Base-by-base conservation (phyloP, 2,888 invertebrate species). In the Phortica okadai region DNA sequence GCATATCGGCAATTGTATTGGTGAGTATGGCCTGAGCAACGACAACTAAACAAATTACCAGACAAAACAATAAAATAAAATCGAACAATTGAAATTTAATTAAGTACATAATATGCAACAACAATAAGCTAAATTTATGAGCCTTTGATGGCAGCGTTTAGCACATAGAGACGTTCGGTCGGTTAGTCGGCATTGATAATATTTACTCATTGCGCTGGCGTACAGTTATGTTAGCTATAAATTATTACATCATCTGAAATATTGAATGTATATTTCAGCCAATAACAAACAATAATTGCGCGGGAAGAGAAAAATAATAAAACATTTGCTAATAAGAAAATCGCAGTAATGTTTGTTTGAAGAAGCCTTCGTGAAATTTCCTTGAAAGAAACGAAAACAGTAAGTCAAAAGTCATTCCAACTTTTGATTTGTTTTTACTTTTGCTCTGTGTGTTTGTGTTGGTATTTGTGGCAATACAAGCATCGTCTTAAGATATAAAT, bases 1-100 rank as follows among this genome's bases (percentile, higher is more conserved):
- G 93, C 81, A 90, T 93, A 80, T 90, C 92, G 78, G 93, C 93
- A 82, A 92, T 93, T 80, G 84, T 93, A 80, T 89, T 94, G 92
- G 95, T 94, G 91, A 93, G 93, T 92, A 78, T 41, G 25, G 25
- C 25, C 16, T 16, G 21, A 44, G n/a, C 16, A 73, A 44, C 11
- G 14, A 73, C 11, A 73, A 6, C 56, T 73, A 54, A 33, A 10
- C 42, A 58, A 73, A 73, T 58, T 56, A 73, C 14, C 10, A 14
- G 14, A 42, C 62, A 44, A 73, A 59, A 7, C n/a, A 54, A 72
- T 59, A 16, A 70, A 70, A 70, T 21, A 21, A n/a, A 70, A 66
- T 6, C 54, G 41, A 59, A 42, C 73, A 58, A 59, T 75, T 11
- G 75, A 72, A 73, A 76, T 75, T 76, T 78, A 81, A 80, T 82